Base-by-base conservation (phyloP, 2,113 vertebrate species). In the Colossoma macropomum region DNA sequence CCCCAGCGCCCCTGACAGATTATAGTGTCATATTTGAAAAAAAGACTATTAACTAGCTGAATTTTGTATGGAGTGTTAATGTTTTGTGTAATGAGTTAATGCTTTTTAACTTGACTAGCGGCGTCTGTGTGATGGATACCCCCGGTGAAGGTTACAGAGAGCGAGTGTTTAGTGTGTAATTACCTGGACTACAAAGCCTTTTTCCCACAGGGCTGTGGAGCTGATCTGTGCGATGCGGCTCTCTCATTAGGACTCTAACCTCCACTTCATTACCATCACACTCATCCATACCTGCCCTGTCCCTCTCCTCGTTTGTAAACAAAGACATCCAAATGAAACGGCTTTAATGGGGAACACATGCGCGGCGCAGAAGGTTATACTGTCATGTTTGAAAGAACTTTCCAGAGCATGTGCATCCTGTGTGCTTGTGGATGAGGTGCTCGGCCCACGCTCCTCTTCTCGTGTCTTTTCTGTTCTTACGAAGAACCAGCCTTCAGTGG, bases 131-230 rank as follows among this genome's bases (percentile, higher is more conserved):
- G 85, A 76, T 83, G 71, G 77, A 70, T 69, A 66, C 73, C 21
- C 60, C 21, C 19, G 41, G 50, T 73, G 80, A 84, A 87, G 86
- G 86, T 87, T 87, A 78, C 79, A 70, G 69, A 54, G 75, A 77
- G 68, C 72, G 78, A 84, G 75, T 75, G 85, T 79, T 84, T 86
- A 84, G 86, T 75, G 75, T 75, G 86, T 87, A 87, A 87, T 87
- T 87, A 87, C 86, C 86, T 87, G 79, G 56, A 81, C 79, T 84
- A 87, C 79, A 87, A 84, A 87, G 86, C 11, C 45, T 56, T 73
- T 83, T 86, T 81, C 85, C 81, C 78, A 68, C 66, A 86, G 78
- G 86, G 79, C 73, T 59, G 1, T 27, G 34, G 69, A 81, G 59
- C 80, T 65, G 82, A 86, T 78, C 78, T 81, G 82, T 84, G 65